A percentile compares a stretch with the other conserved stretches of the same genome.
These are phyloP conservation scores for Carcinoscorpius rotundicauda DNA, from an alignment of 1,140 invertebrate species.

Conservation along the genomic window DNA sequence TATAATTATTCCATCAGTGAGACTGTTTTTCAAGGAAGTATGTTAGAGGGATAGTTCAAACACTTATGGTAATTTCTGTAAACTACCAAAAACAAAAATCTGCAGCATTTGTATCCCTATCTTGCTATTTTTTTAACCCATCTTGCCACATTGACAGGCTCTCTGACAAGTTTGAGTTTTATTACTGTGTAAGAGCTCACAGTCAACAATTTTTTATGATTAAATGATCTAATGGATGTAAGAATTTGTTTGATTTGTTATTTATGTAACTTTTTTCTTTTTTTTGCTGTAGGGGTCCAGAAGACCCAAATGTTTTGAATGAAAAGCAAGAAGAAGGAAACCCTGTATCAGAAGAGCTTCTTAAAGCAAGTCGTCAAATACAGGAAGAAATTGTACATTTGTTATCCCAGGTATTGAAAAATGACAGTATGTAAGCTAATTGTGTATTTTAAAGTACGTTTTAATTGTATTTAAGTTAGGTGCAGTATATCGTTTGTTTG, in stretches of 20 bases:
- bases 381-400: constrained; percentile 53
- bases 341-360: constrained; percentile 37
- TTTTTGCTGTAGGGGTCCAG: constrained; percentile 42
- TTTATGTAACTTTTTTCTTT: not conserved
- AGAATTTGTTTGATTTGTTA: constrained; percentile 1
- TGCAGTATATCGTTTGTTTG: too few relatives aligned
- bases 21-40: too few relatives aligned
- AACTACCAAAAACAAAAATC: too few relatives aligned
- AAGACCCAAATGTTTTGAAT: constrained; percentile 57
- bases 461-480: too few relatives aligned
- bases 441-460: too few relatives aligned
- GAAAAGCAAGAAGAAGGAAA: constrained; percentile 33
- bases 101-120: not conserved
- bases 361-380: constrained; percentile 45
- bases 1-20: too few relatives aligned
- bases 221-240: not conserved
- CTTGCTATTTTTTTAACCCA: not conserved
- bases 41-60: too few relatives aligned
- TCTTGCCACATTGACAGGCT: not conserved
- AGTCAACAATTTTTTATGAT: not conserved
- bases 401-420: constrained; percentile 46
- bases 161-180: too few relatives aligned
- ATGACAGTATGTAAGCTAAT: too few relatives aligned
- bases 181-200: too few relatives aligned
- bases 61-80: too few relatives aligned